Base-by-base conservation (phyloP, 2,113 vertebrate genomes). In the Alaudala cheleensis region DNA sequence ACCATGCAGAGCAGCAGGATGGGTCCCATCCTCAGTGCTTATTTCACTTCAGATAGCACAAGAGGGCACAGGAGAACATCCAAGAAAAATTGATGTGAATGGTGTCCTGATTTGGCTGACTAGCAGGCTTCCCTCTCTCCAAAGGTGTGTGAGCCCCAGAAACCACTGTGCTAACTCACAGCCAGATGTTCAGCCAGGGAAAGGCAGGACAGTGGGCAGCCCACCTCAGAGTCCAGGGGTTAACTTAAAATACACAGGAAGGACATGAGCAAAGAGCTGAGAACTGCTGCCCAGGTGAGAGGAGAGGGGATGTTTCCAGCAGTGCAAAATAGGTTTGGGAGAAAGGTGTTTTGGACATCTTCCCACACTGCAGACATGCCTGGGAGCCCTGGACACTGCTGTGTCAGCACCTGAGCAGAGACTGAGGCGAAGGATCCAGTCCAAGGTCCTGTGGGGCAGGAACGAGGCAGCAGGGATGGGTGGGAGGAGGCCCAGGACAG, bases 141-240 rank as follows among this genome's bases (percentile, higher is more conserved):
- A 1, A 49, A 54, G 56, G 11, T 2, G 26, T 49, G 10, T 84
- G 78, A 77, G 54, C 29, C 42, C 50, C 0, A 0, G 8, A 44
- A 72, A 37, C 6, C 54, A 65, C 7, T 3, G 4, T 0, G 0
- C 18, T 37, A 24, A 10, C 28, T 40, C 47, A 20, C 10, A 69
- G 45, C 40, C 40, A 54, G 56, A 17, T 40, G 71, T 34, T 28
- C 87, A 56, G 9, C 18, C 42, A 44, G 37, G 18, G 62, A 3
- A 31, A 67, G 18, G 11, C 1, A 7, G 47, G 58, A 73, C 79
- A 84, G 66, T 39, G 50, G 45, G 37, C 74, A 78, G 70, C 26
- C 10, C 1, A 0, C 28, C 71, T 66, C n/a, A 23, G 31, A 62
- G n/a, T 9, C 12, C 65, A 72, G 28, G 50, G 20, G 13, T 6